A percentile compares a stretch with the other conserved stretches of the same genome.
phyloP scores from a whole-genome alignment of 2,797 vertebrate genomes.

The Poecile montanus region DNA sequence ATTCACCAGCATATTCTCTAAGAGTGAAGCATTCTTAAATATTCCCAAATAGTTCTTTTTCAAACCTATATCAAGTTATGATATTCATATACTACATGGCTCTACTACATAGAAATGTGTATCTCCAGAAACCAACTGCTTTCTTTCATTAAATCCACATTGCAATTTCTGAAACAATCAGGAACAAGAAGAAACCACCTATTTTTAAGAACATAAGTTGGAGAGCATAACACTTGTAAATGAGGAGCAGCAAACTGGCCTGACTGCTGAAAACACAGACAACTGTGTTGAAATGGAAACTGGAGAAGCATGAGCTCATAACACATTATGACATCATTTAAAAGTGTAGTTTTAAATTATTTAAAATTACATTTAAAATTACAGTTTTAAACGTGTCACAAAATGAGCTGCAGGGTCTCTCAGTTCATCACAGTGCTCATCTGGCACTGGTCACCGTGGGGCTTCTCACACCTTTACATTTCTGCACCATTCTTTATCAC shows the following conservation, averaged over 20 bases:
- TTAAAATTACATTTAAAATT: no score
- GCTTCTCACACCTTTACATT: not conserved
- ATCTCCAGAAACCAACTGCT: conserved; percentile 43
- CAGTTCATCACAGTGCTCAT: not conserved
- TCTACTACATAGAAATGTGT: conserved; percentile 30
- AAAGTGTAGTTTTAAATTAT: not conserved
- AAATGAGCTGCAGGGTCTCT: not conserved
- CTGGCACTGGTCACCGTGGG: rapidly evolving
- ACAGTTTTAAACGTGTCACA: rapidly evolving
- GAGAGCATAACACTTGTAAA: conserved; percentile 25
- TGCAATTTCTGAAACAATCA: conserved; percentile 27
- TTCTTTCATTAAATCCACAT: conserved; percentile 71
- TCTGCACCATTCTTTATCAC: not conserved
- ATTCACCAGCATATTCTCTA: not conserved
- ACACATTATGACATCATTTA: not conserved
- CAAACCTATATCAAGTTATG: conserved; percentile 26
- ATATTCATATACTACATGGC: conserved; percentile 23
- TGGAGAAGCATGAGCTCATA: not conserved
- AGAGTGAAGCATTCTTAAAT: conserved; percentile 41
- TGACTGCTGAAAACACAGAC: not conserved
- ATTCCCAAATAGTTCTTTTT: conserved; percentile 62
- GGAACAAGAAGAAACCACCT: conserved; percentile 73
- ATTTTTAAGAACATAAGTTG: conserved; percentile 70
- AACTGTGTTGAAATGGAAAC: not conserved
- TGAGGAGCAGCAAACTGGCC: conserved; percentile 12